phyloP scores from a whole-genome alignment of 2,113 vertebrate genomes.

The Cyanoramphus novaezelandiae region DNA sequence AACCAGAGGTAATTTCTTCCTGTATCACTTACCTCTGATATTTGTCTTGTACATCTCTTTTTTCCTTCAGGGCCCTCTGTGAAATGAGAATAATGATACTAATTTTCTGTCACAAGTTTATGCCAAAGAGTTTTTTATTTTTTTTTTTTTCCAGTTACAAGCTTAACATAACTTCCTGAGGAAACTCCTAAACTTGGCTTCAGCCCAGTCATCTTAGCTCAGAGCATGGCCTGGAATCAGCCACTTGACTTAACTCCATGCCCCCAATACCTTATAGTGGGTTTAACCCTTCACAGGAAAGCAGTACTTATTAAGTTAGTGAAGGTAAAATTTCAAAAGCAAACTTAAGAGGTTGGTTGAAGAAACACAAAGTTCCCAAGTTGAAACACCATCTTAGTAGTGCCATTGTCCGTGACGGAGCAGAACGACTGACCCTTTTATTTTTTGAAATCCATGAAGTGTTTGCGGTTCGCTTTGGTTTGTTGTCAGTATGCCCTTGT shows the following conservation, averaged over 20 bases:
- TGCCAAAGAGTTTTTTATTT: not conserved
- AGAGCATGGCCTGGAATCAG: not conserved
- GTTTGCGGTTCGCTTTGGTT: constrained; percentile 42
- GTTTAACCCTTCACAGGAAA: constrained; percentile 38
- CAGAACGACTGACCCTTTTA: constrained; percentile 46
- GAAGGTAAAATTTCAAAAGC: not conserved
- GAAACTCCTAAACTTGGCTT: not conserved
- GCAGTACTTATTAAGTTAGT: not conserved
- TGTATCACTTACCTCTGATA: not conserved
- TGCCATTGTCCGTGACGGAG: constrained; percentile 42
- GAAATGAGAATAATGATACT: not conserved
- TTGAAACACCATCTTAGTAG: not conserved
- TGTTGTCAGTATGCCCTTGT: constrained; percentile 57
- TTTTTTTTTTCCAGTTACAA: not conserved
- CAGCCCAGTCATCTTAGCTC: not conserved
- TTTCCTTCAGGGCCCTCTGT: not conserved
- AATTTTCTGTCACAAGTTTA: not conserved
- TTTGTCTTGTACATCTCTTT: not conserved
- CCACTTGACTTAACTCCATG: not conserved
- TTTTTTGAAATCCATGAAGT: not conserved
- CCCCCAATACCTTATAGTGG: not conserved
- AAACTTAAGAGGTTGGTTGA: not conserved
- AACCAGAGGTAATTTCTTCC: not conserved
- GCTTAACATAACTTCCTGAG: not conserved
- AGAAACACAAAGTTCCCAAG: not conserved